These are phyloP conservation scores for Drosophila prostipennis DNA, from an alignment of 2,888 invertebrate species.

Conservation along the genomic window DNA sequence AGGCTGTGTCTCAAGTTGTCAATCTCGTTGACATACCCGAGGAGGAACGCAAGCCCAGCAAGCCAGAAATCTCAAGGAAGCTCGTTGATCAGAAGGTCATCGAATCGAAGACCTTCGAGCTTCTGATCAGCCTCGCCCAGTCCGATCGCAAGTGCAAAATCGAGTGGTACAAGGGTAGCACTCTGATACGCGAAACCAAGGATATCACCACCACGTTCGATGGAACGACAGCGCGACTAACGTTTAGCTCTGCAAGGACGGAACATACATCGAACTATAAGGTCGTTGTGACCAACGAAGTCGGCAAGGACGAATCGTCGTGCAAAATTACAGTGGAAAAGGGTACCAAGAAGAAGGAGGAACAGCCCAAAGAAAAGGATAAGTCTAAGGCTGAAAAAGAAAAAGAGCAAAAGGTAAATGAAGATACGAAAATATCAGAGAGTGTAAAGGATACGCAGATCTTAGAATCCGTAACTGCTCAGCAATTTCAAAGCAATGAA, in stretches of 20 bases:
- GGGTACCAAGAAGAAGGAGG: slow-evolving; percentile 85
- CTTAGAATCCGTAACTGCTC: background rate
- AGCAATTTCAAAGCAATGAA: background rate
- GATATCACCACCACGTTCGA: slow-evolving; percentile 93
- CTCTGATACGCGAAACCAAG: slow-evolving; percentile 90
- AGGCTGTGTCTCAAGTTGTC: slow-evolving; percentile 94
- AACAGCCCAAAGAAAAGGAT: slow-evolving; percentile 85
- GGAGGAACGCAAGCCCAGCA: slow-evolving; percentile 90
- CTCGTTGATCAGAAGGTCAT: slow-evolving; percentile 89
- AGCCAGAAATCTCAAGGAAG: slow-evolving; percentile 92
- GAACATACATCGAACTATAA: slow-evolving; percentile 93
- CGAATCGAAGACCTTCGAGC: slow-evolving; percentile 91
- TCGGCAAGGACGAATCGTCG: slow-evolving; percentile 94
- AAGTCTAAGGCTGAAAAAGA: slow-evolving; percentile 83
- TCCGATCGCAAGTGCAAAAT: slow-evolving; percentile 92
- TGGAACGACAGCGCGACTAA: slow-evolving; percentile 91
- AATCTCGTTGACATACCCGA: slow-evolving; percentile 93
- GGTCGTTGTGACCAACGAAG: slow-evolving; percentile 94
- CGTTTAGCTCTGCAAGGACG: slow-evolving; percentile 90
- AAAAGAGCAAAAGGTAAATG: slow-evolving; percentile 85
- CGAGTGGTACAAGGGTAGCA: slow-evolving; percentile 93
- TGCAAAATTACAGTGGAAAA: slow-evolving; percentile 93
- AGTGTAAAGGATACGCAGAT: background rate
- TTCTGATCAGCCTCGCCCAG: slow-evolving; percentile 90
- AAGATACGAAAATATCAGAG: background rate